Percentiles rank a stretch among this genome's conserved stretches.
Conservation (phyloP, 2,888 invertebrate species). For the Xylota sylvarum region DNA sequence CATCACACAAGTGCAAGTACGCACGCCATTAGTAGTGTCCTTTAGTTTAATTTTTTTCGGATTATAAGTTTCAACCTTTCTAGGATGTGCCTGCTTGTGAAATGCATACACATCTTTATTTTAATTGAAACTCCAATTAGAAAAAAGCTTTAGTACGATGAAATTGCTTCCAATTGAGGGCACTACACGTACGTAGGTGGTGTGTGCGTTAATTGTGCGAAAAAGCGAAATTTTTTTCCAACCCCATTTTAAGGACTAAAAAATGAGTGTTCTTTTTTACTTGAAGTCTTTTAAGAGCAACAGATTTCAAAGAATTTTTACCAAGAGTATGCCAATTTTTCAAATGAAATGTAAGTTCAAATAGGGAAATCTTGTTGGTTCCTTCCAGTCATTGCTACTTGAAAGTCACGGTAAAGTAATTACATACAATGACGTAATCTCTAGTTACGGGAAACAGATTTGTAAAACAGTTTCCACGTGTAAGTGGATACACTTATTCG, state of each 20-base stretch:
- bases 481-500: no score
- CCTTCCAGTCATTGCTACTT: neutral
- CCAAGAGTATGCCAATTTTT: neutral
- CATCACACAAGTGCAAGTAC: no score
- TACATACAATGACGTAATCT: no score
- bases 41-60: neutral
- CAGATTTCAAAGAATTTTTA: neutral
- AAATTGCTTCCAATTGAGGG: slow-evolving; percentile 9
- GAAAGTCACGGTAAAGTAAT: neutral
- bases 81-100: neutral
- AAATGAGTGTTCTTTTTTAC: neutral
- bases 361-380: neutral
- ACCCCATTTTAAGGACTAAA: slow-evolving; percentile 1
- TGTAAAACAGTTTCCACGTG: no score
- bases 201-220: slow-evolving; percentile 38
- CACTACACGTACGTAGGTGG: neutral
- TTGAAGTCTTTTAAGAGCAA: neutral
- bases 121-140: slow-evolving; percentile 51
- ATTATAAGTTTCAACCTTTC: neutral
- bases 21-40: no score
- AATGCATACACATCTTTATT: neutral
- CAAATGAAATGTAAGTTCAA: neutral
- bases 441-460: no score
- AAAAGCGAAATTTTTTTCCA: neutral
- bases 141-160: slow-evolving; percentile 12